These are phyloP conservation scores for Stenichneumon culpator DNA, from an alignment of 2,888 invertebrate species.

Conservation along the genomic window DNA sequence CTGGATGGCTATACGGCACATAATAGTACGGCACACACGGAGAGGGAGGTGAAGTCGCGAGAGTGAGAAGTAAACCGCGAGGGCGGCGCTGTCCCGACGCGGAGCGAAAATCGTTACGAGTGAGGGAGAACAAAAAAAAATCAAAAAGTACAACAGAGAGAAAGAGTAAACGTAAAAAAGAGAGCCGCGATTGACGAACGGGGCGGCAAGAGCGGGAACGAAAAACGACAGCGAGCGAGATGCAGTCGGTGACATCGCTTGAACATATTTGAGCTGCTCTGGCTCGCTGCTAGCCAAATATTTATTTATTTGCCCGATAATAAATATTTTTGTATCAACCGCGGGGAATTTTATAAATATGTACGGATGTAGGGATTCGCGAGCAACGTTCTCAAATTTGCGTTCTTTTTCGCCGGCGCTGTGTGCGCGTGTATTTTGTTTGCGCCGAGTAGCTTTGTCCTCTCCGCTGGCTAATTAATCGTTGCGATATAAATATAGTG, in stretches of 20 bases:
- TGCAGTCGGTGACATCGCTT: conserved; percentile 80
- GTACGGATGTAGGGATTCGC: not conserved
- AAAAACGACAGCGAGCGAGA: conserved; percentile 54
- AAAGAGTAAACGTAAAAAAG: conserved; percentile 43
- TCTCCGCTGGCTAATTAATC: conserved; percentile 56
- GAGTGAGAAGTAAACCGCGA: conserved; percentile 11
- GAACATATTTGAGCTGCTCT: conserved; percentile 82
- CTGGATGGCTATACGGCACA: not conserved
- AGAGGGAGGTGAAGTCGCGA: conserved; percentile 42
- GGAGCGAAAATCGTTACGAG: conserved; percentile 20
- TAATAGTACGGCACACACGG: conserved; percentile 68
- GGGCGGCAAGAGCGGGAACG: conserved; percentile 41
- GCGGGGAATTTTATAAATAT: conserved; percentile 57
- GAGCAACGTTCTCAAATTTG: conserved; percentile 34
- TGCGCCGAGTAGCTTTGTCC: not conserved
- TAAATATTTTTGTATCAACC: conserved; percentile 75
- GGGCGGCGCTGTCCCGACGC: conserved; percentile 11
- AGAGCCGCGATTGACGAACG: conserved; percentile 44
- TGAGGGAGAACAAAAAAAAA: not conserved
- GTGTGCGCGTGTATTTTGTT: not conserved
- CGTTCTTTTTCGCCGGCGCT: conserved; percentile 40
- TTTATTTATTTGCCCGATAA: conserved; percentile 83
- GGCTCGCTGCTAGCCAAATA: conserved; percentile 82
- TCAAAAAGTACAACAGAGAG: not conserved
- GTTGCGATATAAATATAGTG: conserved; percentile 54